Evolutionary conservation across 2,888 invertebrate species (phyloP).

Genomic region (Callyntrura sp.): DNA sequence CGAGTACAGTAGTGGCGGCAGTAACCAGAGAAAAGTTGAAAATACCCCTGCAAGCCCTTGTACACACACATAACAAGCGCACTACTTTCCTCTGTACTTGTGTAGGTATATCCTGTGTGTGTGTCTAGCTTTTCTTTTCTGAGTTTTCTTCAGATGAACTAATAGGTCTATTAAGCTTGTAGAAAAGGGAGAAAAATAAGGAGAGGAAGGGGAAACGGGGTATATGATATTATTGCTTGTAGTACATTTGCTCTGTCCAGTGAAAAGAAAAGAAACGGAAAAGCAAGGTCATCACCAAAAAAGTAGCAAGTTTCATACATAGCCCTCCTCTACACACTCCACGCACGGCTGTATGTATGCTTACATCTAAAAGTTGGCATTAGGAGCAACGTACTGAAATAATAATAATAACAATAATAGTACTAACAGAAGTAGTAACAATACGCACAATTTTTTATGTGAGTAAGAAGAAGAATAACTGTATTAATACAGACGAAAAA

Average conservation of each 20-base stretch:
- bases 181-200: background rate
- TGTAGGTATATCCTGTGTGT: background rate
- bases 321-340: background rate
- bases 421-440: background rate
- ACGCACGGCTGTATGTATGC: background rate
- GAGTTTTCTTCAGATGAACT: background rate
- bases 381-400: background rate
- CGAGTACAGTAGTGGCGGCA: background rate
- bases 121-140: too few species aligned
- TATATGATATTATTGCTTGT: conserved; percentile 66
- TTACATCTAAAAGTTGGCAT: background rate
- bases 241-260: conserved; percentile 69
- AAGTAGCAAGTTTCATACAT: background rate
- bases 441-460: background rate
- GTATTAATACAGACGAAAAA: background rate
- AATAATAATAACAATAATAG: background rate
- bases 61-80: background rate
- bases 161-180: too few species aligned
- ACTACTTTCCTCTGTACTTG: background rate
- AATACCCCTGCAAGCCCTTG: background rate
- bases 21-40: background rate
- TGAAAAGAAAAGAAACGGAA: conserved; percentile 11
- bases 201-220: conserved; percentile 63
- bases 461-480: conserved; percentile 13
- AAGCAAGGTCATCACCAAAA: conserved; percentile 68